phyloP scores from a whole-genome alignment of 2,888 invertebrate species.

The Candidula unifasciata region DNA sequence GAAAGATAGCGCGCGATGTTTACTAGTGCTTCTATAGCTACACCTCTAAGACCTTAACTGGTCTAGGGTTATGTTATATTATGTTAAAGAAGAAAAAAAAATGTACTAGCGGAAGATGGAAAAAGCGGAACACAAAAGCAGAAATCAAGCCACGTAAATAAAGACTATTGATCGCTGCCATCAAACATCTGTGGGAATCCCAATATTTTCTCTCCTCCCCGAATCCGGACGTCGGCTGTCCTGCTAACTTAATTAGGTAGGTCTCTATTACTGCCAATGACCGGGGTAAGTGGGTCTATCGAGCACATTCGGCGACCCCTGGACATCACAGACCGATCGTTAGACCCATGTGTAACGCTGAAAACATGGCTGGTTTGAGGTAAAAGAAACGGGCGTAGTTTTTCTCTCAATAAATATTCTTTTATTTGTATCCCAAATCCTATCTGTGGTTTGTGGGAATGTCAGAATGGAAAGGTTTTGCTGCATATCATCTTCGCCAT shows the following conservation, averaged over 20 bases:
- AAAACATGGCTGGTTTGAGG: too few relatives aligned
- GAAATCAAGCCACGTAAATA: not conserved
- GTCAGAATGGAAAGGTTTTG: too few relatives aligned
- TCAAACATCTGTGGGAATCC: not conserved
- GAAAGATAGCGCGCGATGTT: not conserved
- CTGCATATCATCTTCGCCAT: too few relatives aligned
- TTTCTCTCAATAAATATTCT: too few relatives aligned
- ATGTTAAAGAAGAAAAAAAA: not conserved
- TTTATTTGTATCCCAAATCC: too few relatives aligned
- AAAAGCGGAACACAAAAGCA: not conserved
- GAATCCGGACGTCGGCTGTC: not conserved
- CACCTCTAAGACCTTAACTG: not conserved
- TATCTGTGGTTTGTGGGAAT: too few relatives aligned
- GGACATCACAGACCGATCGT: not conserved
- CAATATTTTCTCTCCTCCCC: not conserved
- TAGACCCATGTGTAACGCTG: not conserved
- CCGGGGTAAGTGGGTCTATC: not conserved
- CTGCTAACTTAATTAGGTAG: conserved; percentile 11
- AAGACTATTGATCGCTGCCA: not conserved
- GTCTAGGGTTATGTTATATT: too few relatives aligned
- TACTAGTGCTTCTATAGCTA: not conserved
- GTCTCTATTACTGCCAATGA: conserved; percentile 15
- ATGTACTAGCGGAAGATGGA: not conserved
- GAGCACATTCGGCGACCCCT: not conserved
- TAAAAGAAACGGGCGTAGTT: too few relatives aligned